Base-by-base conservation (phyloP, 1,140 invertebrate species). In the Brachionus calyciflorus region DNA sequence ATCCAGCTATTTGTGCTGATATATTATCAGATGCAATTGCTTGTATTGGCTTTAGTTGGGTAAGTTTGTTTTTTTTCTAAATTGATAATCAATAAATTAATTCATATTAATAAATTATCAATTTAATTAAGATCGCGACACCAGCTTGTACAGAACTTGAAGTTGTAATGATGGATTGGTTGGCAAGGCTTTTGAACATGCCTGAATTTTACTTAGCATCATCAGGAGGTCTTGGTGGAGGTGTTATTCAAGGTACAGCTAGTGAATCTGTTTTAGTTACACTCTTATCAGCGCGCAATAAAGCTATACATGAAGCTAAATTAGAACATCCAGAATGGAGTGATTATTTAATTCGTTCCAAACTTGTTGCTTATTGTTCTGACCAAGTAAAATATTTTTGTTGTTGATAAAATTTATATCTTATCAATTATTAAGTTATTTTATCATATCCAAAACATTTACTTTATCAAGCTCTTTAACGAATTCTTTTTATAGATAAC, bases 101-200 rank as follows among this genome's bases (percentile, higher is more conserved):
- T 5, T 5, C 19, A n/a, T 17, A 51, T 14, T 51, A 9, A 17
- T 12, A 2, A 24, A 55, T 24, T 21, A 19, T 19, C 10, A n/a
- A 33, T 37, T 3, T 37, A 19, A 17, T 19, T 1, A 63, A 63
- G 57, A 77, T 77, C 40, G 60, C 63, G 10, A 40, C 33, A 26
- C 95, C 96, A 0, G 92, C 92, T 0, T 95, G 92, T 80, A 98
- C 96, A 0, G 96, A 98, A 85, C 86, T 98, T 1, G 95, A 98
- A 87, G 92, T 96, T 21, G 87, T 92, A 0, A 91, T 93, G 70
- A 91, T 96, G 89, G 93, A 98, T 82, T 98, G 95, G 96, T 83
- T 98, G 19, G 93, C 69, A 1, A 77, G 60, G 30, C 24, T 69
- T 7, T 40, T 77, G 4, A 33, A 46, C 1, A 24, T 77, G 10